phyloP scores from a whole-genome alignment of 2,113 vertebrate genomes.

The Cathartes aura region DNA sequence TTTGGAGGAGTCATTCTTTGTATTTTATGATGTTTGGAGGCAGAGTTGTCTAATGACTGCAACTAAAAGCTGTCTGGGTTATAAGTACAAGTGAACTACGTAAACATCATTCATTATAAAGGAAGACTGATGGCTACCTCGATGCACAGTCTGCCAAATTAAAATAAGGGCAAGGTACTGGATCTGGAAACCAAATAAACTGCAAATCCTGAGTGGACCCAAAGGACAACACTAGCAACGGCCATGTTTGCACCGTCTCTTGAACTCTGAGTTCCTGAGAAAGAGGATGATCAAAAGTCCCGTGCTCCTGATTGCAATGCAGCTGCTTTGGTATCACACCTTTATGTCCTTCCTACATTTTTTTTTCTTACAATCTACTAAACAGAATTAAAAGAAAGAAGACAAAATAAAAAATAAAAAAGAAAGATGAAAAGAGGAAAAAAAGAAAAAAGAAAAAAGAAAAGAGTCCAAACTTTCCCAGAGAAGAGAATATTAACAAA shows the following conservation, averaged over 20 bases:
- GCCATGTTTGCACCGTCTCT: neutral
- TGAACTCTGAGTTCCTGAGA: neutral
- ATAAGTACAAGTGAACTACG: neutral
- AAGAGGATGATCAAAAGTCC: neutral
- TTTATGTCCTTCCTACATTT: neutral
- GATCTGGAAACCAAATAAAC: neutral
- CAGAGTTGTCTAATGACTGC: neutral
- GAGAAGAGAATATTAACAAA: neutral
- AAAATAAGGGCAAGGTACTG: neutral
- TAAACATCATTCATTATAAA: neutral
- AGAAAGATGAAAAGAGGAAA: neutral
- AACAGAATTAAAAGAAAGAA: neutral
- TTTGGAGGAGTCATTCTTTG: neutral
- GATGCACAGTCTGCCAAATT: neutral
- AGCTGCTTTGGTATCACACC: neutral
- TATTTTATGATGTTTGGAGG: conserved; percentile 18
- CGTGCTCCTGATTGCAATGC: neutral
- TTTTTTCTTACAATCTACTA: neutral
- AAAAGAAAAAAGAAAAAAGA: neutral
- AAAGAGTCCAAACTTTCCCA: neutral
- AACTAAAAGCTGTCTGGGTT: neutral
- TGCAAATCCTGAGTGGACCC: neutral
- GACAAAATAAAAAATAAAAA: neutral
- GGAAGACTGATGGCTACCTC: neutral
- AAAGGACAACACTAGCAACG: neutral